Percentiles rank a stretch among this genome's conserved stretches.
phyloP scores from a whole-genome alignment of 2,888 invertebrate genomes.

The Acanthosoma haemorrhoidale region DNA sequence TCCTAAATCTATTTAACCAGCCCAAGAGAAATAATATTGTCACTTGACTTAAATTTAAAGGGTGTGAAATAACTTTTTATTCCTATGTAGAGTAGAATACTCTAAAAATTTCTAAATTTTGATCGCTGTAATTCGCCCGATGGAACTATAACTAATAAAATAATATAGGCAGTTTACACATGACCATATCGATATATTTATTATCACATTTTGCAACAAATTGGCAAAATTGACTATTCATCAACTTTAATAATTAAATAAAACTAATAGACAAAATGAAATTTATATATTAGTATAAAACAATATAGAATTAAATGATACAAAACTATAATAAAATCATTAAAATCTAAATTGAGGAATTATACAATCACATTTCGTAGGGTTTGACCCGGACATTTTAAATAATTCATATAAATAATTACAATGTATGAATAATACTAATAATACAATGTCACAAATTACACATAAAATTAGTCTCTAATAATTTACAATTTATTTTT shows the following conservation, averaged over 20 bases:
- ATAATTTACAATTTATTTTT: constrained; percentile 9
- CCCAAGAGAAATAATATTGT: no score
- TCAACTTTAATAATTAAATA: constrained; percentile 1
- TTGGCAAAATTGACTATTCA: not conserved
- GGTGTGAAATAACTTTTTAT: no score
- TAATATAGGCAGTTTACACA: not conserved
- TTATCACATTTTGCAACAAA: constrained; percentile 29
- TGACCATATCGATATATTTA: constrained; percentile 11
- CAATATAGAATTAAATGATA: not conserved
- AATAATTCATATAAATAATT: constrained; percentile 20
- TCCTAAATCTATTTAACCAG: no score
- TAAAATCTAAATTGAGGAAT: constrained; percentile 23
- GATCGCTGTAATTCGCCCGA: no score
- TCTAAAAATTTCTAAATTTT: no score
- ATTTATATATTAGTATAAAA: constrained; percentile 16
- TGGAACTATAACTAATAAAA: not conserved
- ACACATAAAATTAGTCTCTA: constrained; percentile 6
- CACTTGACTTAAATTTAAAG: no score
- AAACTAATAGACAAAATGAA: not conserved
- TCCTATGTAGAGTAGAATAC: no score
- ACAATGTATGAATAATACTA: not conserved
- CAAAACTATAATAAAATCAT: not conserved
- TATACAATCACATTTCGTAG: constrained; percentile 21
- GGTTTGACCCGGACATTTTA: not conserved
- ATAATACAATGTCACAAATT: constrained; percentile 10